A percentile compares a stretch with the other conserved stretches of the same genome.
These are phyloP conservation scores for Pitangus sulphuratus DNA, from an alignment of 2,797 vertebrate species.

Conservation along the genomic window DNA sequence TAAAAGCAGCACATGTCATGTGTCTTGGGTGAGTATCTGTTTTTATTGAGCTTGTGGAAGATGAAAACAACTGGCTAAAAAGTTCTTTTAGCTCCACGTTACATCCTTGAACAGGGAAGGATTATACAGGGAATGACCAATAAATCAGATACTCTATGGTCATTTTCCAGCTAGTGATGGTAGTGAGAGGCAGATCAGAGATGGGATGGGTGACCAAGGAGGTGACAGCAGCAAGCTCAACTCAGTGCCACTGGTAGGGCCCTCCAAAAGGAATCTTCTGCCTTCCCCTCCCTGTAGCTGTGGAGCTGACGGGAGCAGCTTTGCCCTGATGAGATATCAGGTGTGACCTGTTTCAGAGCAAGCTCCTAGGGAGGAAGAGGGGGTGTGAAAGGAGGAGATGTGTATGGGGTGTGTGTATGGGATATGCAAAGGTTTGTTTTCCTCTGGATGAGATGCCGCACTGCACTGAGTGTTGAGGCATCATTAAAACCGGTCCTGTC, in stretches of 20 bases:
- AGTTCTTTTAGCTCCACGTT: neutral
- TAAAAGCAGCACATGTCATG: neutral
- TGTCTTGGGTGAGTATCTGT: neutral
- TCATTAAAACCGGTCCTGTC: neutral
- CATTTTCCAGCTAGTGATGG: neutral
- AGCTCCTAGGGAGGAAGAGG: neutral
- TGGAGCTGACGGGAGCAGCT: neutral
- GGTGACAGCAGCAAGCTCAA: neutral
- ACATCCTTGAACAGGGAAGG: neutral
- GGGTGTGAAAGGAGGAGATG: neutral
- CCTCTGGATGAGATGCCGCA: neutral
- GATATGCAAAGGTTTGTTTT: neutral
- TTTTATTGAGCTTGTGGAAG: neutral
- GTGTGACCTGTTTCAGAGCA: neutral
- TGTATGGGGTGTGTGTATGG: neutral
- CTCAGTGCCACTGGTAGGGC: neutral
- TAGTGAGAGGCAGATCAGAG: neutral
- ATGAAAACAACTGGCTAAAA: neutral
- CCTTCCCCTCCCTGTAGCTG: neutral
- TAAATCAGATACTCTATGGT: neutral
- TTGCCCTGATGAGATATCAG: neutral
- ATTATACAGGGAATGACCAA: neutral
- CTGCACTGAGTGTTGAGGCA: neutral
- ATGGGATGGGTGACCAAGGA: neutral
- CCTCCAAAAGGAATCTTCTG: neutral